A percentile compares a stretch with the other conserved stretches of the same genome.
Evolutionary conservation across 2,113 vertebrate species (phyloP).

Genomic region (Kobus ellipsiprymnus): DNA sequence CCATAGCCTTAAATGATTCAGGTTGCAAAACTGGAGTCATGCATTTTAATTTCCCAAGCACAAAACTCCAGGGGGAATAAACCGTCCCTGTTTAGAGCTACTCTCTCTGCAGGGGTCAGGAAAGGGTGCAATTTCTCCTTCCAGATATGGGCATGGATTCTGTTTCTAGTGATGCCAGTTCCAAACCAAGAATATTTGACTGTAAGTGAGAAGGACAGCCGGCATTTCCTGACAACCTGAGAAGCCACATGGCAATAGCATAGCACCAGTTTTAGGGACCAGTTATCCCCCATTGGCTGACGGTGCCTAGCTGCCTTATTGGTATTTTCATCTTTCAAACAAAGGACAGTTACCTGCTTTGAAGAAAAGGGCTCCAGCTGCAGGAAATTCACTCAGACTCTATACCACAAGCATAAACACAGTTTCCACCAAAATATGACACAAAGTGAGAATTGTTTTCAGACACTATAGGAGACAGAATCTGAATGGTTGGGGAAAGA

Average conservation of each 20-base stretch:
- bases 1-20: not conserved
- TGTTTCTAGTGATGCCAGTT: not conserved
- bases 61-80: not conserved
- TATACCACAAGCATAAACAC: accelerated
- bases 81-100: not conserved
- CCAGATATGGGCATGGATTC: not conserved
- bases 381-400: not conserved
- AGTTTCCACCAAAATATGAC: accelerated
- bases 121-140: not conserved
- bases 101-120: not conserved
- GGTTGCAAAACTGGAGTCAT: not conserved
- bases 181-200: not conserved
- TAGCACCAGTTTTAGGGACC: not conserved
- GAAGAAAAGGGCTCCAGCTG: not conserved
- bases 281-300: not conserved
- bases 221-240: not conserved
- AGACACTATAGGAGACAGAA: not conserved
- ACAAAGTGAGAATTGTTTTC: not conserved
- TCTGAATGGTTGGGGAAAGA: not conserved
- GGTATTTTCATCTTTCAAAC: not conserved
- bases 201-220: not conserved
- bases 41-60: not conserved
- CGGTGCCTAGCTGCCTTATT: not conserved
- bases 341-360: not conserved
- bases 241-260: not conserved